A percentile compares a stretch with the other conserved stretches of the same genome.
phyloP scores from a whole-genome alignment of 2,113 vertebrate genomes.

The Shinisaurus crocodilurus region DNA sequence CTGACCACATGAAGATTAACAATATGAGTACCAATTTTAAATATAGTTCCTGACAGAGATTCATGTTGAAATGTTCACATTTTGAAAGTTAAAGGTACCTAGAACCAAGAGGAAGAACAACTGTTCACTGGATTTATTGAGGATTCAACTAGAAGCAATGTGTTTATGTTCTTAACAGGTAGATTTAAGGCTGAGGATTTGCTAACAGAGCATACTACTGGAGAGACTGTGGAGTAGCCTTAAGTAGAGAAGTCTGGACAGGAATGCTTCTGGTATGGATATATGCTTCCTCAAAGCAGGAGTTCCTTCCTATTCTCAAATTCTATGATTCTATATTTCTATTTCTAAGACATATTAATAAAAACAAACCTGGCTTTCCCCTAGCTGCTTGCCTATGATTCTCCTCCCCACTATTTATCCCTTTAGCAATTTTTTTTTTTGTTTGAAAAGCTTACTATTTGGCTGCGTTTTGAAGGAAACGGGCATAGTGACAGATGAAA shows the following conservation, averaged over 20 bases:
- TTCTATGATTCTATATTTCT: conserved; percentile 53
- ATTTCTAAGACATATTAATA: conserved; percentile 77
- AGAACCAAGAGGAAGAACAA: neutral
- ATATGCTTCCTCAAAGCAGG: neutral
- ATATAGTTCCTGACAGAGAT: neutral
- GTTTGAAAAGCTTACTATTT: conserved; percentile 80
- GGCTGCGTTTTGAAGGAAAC: conserved; percentile 78
- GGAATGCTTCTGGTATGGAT: neutral
- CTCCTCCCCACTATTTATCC: conserved; percentile 78
- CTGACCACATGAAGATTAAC: neutral
- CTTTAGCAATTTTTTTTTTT: conserved; percentile 69
- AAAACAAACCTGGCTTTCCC: conserved; percentile 78
- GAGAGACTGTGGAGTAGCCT: neutral
- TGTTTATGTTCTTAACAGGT: neutral
- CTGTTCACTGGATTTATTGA: neutral
- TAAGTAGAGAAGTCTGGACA: neutral
- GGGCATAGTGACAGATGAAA: conserved; percentile 82
- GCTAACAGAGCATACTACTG: neutral
- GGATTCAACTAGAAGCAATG: neutral
- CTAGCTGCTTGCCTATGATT: conserved; percentile 68
- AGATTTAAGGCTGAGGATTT: neutral
- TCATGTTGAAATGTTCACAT: neutral
- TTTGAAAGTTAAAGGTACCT: neutral
- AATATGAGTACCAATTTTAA: neutral
- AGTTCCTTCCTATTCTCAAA: neutral